Percentiles rank a stretch among this genome's conserved stretches.
These are phyloP conservation scores for Nyctibius grandis DNA, from an alignment of 2,797 vertebrate species.

Conservation along the genomic window DNA sequence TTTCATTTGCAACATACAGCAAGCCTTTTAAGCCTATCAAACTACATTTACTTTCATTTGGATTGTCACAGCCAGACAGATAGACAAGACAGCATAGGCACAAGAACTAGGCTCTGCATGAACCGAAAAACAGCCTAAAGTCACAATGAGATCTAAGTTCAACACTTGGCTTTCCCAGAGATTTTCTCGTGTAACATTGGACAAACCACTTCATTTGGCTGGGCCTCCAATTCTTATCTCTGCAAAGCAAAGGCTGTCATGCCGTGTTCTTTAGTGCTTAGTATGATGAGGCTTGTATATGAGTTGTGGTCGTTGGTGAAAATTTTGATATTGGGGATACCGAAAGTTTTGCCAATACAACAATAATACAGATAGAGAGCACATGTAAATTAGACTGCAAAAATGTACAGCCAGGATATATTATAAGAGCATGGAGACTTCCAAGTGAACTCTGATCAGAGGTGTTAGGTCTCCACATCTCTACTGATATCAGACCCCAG, in stretches of 20 bases:
- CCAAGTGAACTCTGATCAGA: neutral
- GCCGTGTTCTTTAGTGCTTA: neutral
- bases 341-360: neutral
- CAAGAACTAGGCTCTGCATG: neutral
- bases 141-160: neutral
- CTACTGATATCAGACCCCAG: neutral
- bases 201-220: neutral
- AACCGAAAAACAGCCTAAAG: neutral
- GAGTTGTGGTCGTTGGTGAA: neutral
- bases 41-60: neutral
- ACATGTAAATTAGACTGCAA: neutral
- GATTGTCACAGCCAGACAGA: neutral
- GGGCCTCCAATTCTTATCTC: neutral
- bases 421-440: neutral
- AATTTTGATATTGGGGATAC: neutral
- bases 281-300: fast-evolving
- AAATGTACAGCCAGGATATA: neutral
- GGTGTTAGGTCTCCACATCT: neutral
- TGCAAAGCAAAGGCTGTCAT: neutral
- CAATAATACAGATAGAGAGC: neutral
- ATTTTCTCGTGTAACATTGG: neutral
- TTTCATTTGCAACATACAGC: neutral
- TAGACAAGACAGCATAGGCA: neutral
- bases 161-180: neutral
- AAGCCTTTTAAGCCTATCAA: neutral